Percentiles rank a stretch among this genome's conserved stretches.
These are phyloP conservation scores for Globodera ellingtonae DNA, from an alignment of 1,140 invertebrate genomes.

Conservation along the genomic window DNA sequence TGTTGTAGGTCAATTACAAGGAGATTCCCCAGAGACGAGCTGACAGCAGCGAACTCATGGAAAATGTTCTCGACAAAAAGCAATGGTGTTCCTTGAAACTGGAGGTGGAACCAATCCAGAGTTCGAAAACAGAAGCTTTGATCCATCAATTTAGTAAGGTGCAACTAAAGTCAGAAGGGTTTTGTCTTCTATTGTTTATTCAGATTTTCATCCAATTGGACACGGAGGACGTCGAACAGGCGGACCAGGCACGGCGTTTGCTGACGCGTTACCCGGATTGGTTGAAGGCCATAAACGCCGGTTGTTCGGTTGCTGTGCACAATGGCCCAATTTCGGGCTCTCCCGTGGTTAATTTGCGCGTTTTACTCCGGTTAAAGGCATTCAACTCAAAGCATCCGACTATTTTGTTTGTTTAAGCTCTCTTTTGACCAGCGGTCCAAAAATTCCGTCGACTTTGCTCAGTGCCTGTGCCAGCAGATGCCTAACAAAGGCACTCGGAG, in stretches of 20 bases:
- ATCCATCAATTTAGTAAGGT: conserved; percentile 1
- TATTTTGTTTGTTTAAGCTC: conserved; percentile 18
- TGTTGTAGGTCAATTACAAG: conserved; percentile 71
- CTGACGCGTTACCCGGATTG: conserved; percentile 59
- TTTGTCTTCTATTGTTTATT: conserved; percentile 21
- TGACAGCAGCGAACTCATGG: conserved; percentile 66
- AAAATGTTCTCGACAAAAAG: conserved; percentile 42
- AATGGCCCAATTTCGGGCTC: conserved; percentile 69
- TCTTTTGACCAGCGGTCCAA: conserved; percentile 19
- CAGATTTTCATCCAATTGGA: conserved; percentile 58
- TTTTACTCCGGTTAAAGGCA: conserved; percentile 72
- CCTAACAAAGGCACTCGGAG: conserved; percentile 26
- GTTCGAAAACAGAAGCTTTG: conserved; percentile 32
- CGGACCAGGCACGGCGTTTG: background rate
- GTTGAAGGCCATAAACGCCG: conserved; percentile 68
- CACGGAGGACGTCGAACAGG: conserved; percentile 35
- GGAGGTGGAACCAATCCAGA: conserved; percentile 70
- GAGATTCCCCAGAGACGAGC: conserved; percentile 70
- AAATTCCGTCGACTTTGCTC: conserved; percentile 20
- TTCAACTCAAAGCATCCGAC: background rate
- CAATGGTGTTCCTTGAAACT: conserved; percentile 39
- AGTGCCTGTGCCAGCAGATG: conserved; percentile 36
- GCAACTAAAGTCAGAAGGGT: conserved; percentile 4
- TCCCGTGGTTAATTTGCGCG: conserved; percentile 75
- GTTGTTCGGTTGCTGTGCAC: conserved; percentile 67